Percentiles rank a stretch among this genome's conserved stretches.
phyloP scores from a whole-genome alignment of 2,888 invertebrate species.

The Hetaerina titia region DNA sequence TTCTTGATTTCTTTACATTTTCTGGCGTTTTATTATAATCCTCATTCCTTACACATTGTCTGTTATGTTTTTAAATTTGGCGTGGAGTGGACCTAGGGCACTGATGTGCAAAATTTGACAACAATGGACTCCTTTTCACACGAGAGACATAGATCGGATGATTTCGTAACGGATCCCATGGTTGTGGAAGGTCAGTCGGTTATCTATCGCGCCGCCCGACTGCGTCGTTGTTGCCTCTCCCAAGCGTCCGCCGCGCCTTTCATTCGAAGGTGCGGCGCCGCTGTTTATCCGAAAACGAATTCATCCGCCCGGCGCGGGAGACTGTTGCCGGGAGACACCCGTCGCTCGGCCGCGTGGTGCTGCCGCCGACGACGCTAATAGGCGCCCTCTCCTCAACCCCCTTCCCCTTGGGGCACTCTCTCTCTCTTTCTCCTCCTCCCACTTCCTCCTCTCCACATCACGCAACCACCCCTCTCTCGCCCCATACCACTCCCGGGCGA shows the following conservation, averaged over 20 bases:
- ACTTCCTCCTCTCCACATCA: neutral
- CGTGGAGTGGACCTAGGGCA: too few relatives aligned
- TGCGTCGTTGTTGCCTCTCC: neutral
- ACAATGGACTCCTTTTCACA: neutral
- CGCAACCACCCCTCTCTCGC: too few relatives aligned
- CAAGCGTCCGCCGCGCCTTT: neutral
- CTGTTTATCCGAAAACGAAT: neutral
- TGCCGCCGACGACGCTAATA: neutral
- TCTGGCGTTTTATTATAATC: too few relatives aligned
- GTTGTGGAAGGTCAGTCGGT: constrained; percentile 18
- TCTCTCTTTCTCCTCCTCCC: neutral
- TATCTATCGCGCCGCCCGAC: neutral
- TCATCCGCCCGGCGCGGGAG: constrained; percentile 1
- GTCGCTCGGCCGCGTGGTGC: neutral
- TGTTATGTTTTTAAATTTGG: too few relatives aligned
- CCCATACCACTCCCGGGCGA: too few relatives aligned
- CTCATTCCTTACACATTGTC: too few relatives aligned
- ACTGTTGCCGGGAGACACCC: constrained; percentile 17
- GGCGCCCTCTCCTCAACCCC: neutral
- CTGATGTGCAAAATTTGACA: too few relatives aligned
- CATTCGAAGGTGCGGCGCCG: neutral
- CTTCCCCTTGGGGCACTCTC: neutral
- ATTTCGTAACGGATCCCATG: neutral
- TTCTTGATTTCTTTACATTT: too few relatives aligned
- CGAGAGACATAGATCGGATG: neutral